Evolutionary conservation across 2,888 invertebrate genomes (phyloP).

Genomic region (Caenorhabditis sulstoni): DNA sequence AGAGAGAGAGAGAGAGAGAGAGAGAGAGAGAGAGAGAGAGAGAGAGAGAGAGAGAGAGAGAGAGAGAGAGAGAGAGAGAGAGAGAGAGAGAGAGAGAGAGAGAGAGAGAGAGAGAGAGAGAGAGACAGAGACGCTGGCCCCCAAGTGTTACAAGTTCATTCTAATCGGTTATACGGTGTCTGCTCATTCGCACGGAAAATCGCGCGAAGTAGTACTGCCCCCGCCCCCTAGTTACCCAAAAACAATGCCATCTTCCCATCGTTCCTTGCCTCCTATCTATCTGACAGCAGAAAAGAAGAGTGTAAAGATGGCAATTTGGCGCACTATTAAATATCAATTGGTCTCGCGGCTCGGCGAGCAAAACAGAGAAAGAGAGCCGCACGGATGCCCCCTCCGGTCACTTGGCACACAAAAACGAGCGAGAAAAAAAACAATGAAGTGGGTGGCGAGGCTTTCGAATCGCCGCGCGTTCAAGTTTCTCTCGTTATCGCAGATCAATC

Average conservation of each 20-base stretch:
- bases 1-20: constrained; percentile 10
- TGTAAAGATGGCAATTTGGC: constrained; percentile 6
- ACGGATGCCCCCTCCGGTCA: constrained; percentile 14
- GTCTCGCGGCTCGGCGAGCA: constrained; percentile 4
- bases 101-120: constrained; percentile 13
- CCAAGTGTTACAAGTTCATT: constrained; percentile 7
- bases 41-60: constrained; percentile 11
- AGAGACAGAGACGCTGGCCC: too few species aligned
- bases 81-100: constrained; percentile 14
- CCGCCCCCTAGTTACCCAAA: too few species aligned
- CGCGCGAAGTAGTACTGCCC: too few species aligned
- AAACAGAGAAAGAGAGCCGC: not conserved
- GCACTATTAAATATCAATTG: constrained; percentile 44
- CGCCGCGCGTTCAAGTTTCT: too few species aligned
- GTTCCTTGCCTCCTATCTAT: constrained; percentile 1
- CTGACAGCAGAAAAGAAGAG: constrained; percentile 4
- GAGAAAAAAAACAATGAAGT: constrained; percentile 15
- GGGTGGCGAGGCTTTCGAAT: too few species aligned
- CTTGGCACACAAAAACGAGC: constrained; percentile 13
- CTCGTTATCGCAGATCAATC: too few species aligned
- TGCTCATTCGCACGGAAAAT: constrained; percentile 38
- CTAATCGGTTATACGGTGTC: constrained; percentile 10
- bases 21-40: constrained; percentile 16
- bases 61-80: constrained; percentile 11
- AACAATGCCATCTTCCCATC: not conserved